Evolutionary conservation across 2,113 vertebrate species (phyloP), one percentile per base, ranked within the genome.

Genomic region (Nesoenas mayeri): DNA sequence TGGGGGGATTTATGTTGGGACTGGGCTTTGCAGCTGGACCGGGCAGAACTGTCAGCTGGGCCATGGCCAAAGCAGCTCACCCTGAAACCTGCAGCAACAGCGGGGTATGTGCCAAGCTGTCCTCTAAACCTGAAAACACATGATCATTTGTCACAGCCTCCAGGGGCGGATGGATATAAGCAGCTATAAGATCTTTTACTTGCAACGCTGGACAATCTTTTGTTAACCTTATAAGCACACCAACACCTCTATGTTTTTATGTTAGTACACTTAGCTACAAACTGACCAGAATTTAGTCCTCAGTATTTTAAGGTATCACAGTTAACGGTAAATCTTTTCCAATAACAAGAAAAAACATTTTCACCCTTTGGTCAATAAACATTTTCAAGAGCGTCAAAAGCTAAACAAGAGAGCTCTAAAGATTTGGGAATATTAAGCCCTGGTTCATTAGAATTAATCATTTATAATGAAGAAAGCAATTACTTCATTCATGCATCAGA

Each of bases 391-490:
- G 2, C 38, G 66, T 38, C 34, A 80, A 91, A 95, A 95, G 50
- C 73, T 91, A 84, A 95, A 86, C 11, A 54, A 62, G 50, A 83
- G 7, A 62, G 10, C 18, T 91, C 36, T 58, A 71, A 81, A 74
- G 50, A 50, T 79, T 93, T 91, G 84, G 79, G 87, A 95, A 70
- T 89, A 73, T 31, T 84, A 79, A 71, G 64, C 66, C 36, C 50
- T 64, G 77, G 79, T 36, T 69, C 57, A 88, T 88, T 64, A 93
- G 62, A 80, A 85, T 91, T 89, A 94, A 95, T 82, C 19, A 75
- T 56, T 65, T 70, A 19, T 86, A 87, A 89, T 53, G 57, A 85
- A 79, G 62, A 60, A 93, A 79, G 64, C 22, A 38, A 88, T 89
- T 94, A 61, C 26, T 88, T 95, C 34, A 74, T 66, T 91, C 32